Evolutionary conservation across 2,888 invertebrate species (phyloP).

Genomic region (Spodoptera littoralis): DNA sequence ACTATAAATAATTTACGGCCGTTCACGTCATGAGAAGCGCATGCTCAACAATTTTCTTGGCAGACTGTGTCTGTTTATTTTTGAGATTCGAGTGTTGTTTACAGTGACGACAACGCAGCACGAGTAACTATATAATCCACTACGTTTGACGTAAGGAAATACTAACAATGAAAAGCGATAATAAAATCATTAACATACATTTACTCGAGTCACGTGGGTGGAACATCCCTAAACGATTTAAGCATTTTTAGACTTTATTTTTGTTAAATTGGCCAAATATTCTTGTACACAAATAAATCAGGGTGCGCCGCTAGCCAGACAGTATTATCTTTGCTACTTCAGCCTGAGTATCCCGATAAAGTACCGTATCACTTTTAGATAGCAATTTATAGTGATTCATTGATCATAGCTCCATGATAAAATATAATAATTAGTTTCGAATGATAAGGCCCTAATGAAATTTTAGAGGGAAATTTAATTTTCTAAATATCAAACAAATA

Average conservation of each 20-base stretch:
- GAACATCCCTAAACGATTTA: slow-evolving; percentile 21
- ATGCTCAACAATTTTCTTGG: slow-evolving; percentile 74
- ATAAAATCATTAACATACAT: slow-evolving; percentile 9
- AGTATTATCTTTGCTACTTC: slow-evolving; percentile 65
- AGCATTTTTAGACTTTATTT: not conserved
- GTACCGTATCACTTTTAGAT: slow-evolving; percentile 65
- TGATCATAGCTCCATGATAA: slow-evolving; percentile 33
- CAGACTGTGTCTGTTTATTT: slow-evolving; percentile 79
- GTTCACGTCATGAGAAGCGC: slow-evolving; percentile 68
- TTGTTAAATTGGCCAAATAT: slow-evolving; percentile 5
- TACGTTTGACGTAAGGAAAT: slow-evolving; percentile 39
- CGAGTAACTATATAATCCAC: slow-evolving; percentile 31
- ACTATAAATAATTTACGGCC: slow-evolving; percentile 60
- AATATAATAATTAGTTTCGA: slow-evolving; percentile 13
- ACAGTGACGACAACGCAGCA: slow-evolving; percentile 62
- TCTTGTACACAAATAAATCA: slow-evolving; percentile 37
- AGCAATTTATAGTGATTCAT: slow-evolving; percentile 53
- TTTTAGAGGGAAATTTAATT: slow-evolving; percentile 1
- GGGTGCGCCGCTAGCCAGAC: slow-evolving; percentile 53
- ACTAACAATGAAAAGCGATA: slow-evolving; percentile 9
- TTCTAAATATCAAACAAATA: not conserved
- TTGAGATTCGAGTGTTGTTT: slow-evolving; percentile 66
- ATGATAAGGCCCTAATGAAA: slow-evolving; percentile 15
- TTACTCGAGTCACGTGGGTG: slow-evolving; percentile 4
- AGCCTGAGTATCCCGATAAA: slow-evolving; percentile 66